Percentiles rank a stretch among this genome's conserved stretches.
phyloP scores from a whole-genome alignment of 2,797 vertebrate species.

The Dendrocincla tyrannina region DNA sequence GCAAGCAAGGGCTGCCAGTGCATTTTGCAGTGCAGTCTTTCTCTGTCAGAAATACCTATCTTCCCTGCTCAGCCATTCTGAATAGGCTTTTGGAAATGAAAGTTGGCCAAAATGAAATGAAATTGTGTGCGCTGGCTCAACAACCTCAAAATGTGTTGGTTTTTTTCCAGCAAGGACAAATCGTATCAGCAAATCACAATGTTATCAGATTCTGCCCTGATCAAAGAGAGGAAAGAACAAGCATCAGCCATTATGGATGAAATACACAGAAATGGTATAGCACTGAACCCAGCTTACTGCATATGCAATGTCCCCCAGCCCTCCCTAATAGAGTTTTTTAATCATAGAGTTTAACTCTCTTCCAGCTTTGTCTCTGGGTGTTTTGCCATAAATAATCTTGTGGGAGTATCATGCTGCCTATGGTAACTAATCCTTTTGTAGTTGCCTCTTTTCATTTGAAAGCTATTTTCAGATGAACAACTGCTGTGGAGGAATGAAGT shows the following conservation, averaged over 20 bases:
- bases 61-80: background rate
- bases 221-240: conserved; percentile 90
- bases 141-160: conserved; percentile 58
- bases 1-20: background rate
- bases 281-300: conserved; percentile 46
- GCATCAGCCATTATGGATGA: conserved; percentile 92
- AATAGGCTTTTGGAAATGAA: background rate
- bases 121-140: background rate
- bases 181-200: conserved; percentile 68
- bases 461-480: conserved; percentile 92
- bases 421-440: conserved; percentile 88
- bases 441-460: conserved; percentile 84
- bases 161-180: conserved; percentile 73
- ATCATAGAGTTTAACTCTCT: conserved; percentile 68
- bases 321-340: conserved; percentile 53
- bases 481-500: conserved; percentile 83
- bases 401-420: conserved; percentile 79
- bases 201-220: conserved; percentile 87
- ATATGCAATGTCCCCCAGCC: conserved; percentile 34
- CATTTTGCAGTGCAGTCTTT: background rate
- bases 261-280: conserved; percentile 87
- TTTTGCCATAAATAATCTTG: conserved; percentile 82
- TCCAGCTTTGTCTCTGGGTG: conserved; percentile 72
- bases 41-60: background rate
- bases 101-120: background rate